Evolutionary conservation across 1,140 invertebrate genomes (phyloP), one percentile per base, ranked within the genome.

Genomic region (Mycetomoellerius zeteki): DNA sequence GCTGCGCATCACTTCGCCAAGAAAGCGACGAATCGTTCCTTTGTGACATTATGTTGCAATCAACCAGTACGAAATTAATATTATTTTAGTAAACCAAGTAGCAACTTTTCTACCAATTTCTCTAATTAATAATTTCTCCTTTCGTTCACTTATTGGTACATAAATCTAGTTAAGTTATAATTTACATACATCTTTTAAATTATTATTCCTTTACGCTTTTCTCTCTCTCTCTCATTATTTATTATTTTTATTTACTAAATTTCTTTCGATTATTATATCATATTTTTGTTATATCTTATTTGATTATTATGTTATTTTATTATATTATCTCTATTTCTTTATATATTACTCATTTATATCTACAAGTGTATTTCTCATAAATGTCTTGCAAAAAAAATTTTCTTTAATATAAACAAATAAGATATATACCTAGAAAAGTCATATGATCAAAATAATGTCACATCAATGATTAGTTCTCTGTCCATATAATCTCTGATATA

Each of bases 1-100:
- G 81, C 54, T 62, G 77, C 90, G 58, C 77, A 84, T 56, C 69
- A 58, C 24, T 24, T 50, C 69, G 54, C 62, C 80, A 84, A 84
- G 80, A 84, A 84, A 84, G 54, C 80, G 30, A n/a, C 30, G 52
- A 71, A 81, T 71, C 78, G 19, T 75, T 16, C 43, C 80, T 75
- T 84, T 84, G 80, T 84, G 80, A 75, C 69, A 72, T 84, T 84
- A 50, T 69, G 37, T 84, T 65, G 58, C 69, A 24, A 75, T 71
- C 37, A 62, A 60, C 69, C n/a, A 47, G 37, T 10, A 73, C 73
- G n/a, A 84, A 84, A 84, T 75, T 84, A 73, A 84, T 75, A 75
- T 84, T 73, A 84, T 84, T 82, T 75, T 84, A 84, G 80, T 71
- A 73, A 84, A 60, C 24, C 37, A n/a, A 73, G 6, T 60, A 75